A percentile compares a stretch with the other conserved stretches of the same genome.
These are phyloP conservation scores for Solea senegalensis DNA, from an alignment of 2,113 vertebrate genomes.

Conservation along the genomic window DNA sequence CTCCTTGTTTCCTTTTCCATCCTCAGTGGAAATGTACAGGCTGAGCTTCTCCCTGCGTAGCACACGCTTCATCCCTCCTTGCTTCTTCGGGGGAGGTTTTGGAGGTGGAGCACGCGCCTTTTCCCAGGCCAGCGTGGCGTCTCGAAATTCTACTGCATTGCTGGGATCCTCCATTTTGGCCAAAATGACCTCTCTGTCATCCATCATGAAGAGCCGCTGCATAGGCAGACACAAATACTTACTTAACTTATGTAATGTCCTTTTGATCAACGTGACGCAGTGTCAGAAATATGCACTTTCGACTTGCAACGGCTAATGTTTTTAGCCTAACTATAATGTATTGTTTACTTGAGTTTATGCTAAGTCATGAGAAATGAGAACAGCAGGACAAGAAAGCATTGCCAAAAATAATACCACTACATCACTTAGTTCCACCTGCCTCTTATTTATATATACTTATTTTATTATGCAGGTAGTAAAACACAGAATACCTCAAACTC, in stretches of 20 bases:
- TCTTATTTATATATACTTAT: not conserved
- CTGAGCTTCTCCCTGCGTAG: conserved; percentile 80
- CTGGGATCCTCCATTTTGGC: conserved; percentile 72
- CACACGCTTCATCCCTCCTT: conserved; percentile 69
- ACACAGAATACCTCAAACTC: conserved; percentile 9
- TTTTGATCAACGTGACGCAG: not conserved
- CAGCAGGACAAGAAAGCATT: not conserved
- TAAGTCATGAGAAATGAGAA: not conserved
- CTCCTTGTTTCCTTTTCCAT: conserved; percentile 68
- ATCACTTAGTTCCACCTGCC: not conserved
- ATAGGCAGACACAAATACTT: not conserved
- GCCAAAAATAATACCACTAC: not conserved
- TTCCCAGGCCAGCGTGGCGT: conserved; percentile 83
- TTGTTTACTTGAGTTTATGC: not conserved
- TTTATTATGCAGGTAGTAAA: conserved; percentile 9
- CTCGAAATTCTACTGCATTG: conserved; percentile 79
- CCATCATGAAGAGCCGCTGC: conserved; percentile 84
- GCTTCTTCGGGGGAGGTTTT: conserved; percentile 48
- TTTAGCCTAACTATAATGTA: not conserved
- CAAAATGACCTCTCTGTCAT: conserved; percentile 75
- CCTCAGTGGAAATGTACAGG: conserved; percentile 74
- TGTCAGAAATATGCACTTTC: not conserved
- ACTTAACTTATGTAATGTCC: not conserved
- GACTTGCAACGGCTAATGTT: not conserved
- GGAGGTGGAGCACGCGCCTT: conserved; percentile 50